Evolutionary conservation across 2,797 vertebrate species (phyloP), one percentile per base, ranked within the genome.

Genomic region (Danio tinwini): DNA sequence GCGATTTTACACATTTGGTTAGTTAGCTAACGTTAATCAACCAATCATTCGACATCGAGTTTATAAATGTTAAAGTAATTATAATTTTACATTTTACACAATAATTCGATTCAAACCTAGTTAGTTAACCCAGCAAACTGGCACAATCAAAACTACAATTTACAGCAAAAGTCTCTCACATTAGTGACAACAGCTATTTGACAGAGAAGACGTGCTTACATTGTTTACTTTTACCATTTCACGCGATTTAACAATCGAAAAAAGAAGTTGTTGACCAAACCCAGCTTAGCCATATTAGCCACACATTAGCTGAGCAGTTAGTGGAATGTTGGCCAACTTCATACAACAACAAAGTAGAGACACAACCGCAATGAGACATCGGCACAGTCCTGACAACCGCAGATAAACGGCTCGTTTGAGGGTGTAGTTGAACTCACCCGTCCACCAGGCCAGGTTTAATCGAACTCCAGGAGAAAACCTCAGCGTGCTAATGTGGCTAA

Each of bases 381-480:
- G 16, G 39, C 16, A 6, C 8, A 7, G 65, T 61, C 45, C 55
- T 78, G 78, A 69, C 40, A 44, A 47, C 16, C 39, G 17, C 16
- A 70, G 21, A 64, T 55, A 74, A 74, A 71, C 45, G 61, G 56
- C 37, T 62, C 21, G 13, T 55, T 62, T 72, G 44, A 55, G 55
- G 53, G 63, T 68, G 71, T 62, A 61, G 55, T 37, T 53, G 55
- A n/a, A 47, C 88, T 76, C 80, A 85, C 88, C 83, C 74, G 82
- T 88, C 86, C 80, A 84, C 70, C 70, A 84, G 84, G 82, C 82
- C 85, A 92, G 91, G 89, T 90, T 80, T 83, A 82, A 86, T 69
- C 53, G 86, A 83, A 84, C 62, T 75, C 63, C 44, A n/a, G 39
- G 45, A 63, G 40, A 74, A 72, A 68, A 68, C 72, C 45, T 84